phyloP scores from a whole-genome alignment of 1,140 invertebrate genomes.

The Ceratosolen solmsi region DNA sequence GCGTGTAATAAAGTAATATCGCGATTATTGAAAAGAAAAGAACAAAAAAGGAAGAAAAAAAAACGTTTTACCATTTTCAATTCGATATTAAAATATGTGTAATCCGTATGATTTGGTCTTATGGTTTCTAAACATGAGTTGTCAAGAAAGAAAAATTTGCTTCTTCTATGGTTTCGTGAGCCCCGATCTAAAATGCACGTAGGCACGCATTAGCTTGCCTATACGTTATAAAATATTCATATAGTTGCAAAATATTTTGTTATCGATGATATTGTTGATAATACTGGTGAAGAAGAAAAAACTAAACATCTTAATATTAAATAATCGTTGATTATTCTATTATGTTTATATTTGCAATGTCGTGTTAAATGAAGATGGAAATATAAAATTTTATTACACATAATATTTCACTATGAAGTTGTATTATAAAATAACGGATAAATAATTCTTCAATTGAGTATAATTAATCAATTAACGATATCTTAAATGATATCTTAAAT shows the following conservation, averaged over 20 bases:
- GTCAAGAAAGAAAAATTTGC: constrained; percentile 3
- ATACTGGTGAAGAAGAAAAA: background rate
- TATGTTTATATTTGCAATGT: no score
- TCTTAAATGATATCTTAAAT: no score
- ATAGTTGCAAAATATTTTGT: constrained; percentile 27
- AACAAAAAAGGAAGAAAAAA: background rate
- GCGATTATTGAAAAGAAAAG: no score
- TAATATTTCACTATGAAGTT: no score
- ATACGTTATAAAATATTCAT: background rate
- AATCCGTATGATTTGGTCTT: background rate
- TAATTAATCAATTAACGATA: no score
- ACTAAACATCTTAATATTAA: background rate
- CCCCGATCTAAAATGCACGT: no score
- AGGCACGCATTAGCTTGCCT: background rate
- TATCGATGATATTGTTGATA: background rate
- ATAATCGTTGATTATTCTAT: no score
- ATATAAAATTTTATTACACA: no score
- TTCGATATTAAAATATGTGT: background rate
- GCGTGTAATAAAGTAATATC: background rate
- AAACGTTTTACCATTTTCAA: background rate
- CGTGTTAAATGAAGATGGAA: no score
- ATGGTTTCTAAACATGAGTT: constrained; percentile 15
- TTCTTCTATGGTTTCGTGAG: no score
- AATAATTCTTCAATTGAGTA: no score
- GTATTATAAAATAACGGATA: no score